Conservation (phyloP, 2,888 invertebrate species). For the Blastobasis adustella region DNA sequence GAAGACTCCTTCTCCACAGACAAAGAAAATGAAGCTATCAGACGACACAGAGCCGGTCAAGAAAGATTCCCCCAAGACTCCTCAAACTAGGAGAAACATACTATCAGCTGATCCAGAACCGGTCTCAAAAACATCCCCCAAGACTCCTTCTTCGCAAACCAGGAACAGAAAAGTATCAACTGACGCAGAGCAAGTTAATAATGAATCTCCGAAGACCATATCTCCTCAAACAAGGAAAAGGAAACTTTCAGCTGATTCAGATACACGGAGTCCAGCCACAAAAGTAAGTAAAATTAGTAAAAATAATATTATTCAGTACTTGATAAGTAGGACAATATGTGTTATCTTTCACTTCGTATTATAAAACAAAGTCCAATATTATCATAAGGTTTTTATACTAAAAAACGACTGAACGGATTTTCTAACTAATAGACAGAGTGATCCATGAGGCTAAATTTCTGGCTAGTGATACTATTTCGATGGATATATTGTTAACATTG, state of each 20-base stretch:
- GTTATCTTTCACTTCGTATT: too few relatives aligned
- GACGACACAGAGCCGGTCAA: conserved; percentile 36
- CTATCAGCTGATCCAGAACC: conserved; percentile 51
- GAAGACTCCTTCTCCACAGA: conserved; percentile 33
- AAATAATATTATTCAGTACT: conserved; percentile 30
- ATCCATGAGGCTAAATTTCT: too few relatives aligned
- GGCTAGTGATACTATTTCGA: too few relatives aligned
- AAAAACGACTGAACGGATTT: too few relatives aligned
- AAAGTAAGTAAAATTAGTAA: conserved; percentile 59
- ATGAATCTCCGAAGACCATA: too few relatives aligned
- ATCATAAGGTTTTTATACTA: too few relatives aligned
- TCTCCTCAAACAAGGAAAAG: conserved; percentile 52
- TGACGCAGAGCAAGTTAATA: conserved; percentile 30
- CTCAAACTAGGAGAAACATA: conserved; percentile 57
- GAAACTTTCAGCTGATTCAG: conserved; percentile 54
- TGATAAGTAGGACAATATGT: too few relatives aligned
- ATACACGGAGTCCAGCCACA: conserved; percentile 23
- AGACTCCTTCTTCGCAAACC: conserved; percentile 34
- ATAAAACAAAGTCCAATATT: too few relatives aligned
- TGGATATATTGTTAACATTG: too few relatives aligned
- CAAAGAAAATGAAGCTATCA: conserved; percentile 64
- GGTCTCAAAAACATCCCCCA: conserved; percentile 36
- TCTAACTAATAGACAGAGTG: too few relatives aligned
- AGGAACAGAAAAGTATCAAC: conserved; percentile 65
- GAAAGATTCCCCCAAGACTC: conserved; percentile 44